Evolutionary conservation across 92 coral and sea anemone species (phyloP).

Genomic region (Hydrozoanthus gracilis): DNA sequence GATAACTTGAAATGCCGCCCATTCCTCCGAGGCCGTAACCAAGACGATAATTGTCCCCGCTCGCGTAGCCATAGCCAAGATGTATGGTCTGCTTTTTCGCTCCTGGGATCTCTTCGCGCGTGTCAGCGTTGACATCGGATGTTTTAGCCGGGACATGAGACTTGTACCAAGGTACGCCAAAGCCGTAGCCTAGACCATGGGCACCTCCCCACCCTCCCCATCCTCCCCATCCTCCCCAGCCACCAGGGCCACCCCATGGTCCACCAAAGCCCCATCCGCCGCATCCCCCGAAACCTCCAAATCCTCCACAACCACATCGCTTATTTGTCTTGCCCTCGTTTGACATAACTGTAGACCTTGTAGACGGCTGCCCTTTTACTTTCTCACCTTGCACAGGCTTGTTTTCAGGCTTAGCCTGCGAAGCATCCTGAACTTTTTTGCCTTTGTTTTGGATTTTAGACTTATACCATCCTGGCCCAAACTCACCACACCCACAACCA

Average conservation of each 20-base stretch:
- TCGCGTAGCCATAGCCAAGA: conserved; percentile 98
- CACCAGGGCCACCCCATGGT: conserved; percentile 78
- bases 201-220: conserved; percentile 80
- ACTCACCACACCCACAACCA: conserved; percentile 53
- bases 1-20: conserved; percentile 88
- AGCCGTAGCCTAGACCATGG: conserved; percentile 80
- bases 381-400: conserved; percentile 29
- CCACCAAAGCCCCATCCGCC: conserved; percentile 67
- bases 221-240: conserved; percentile 75
- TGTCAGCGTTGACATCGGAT: conserved; percentile 75
- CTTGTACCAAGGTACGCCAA: conserved; percentile 75
- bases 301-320: conserved; percentile 75
- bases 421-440: conserved; percentile 48
- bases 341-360: conserved; percentile 46
- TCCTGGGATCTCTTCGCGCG: conserved; percentile 90
- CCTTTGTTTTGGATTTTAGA: conserved; percentile 67
- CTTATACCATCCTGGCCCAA: conserved; percentile 67
- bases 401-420: conserved; percentile 56
- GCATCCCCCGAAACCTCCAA: conserved; percentile 64
- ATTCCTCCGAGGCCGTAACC: conserved; percentile 99
- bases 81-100: conserved; percentile 95
- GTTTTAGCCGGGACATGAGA: conserved; percentile 75
- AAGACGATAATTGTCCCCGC: conserved; percentile 97
- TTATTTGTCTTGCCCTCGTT: conserved; percentile 66
- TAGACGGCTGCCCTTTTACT: conserved; percentile 11